Base-by-base conservation (phyloP, 2,113 vertebrate genomes). In the Hippocampus zosterae region DNA sequence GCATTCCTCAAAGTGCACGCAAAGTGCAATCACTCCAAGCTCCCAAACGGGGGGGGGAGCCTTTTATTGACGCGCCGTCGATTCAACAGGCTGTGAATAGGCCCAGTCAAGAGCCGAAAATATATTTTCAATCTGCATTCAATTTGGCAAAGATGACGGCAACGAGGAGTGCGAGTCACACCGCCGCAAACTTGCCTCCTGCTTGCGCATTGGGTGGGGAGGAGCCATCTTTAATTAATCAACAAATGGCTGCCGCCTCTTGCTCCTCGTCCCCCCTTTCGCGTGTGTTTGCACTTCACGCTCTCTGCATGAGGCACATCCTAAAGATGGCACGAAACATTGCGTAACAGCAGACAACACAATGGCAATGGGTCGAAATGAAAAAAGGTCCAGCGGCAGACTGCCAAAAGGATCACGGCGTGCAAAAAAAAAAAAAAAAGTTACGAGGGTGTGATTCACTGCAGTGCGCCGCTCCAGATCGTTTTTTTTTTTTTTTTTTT, bases 61-160 rank as follows among this genome's bases (percentile, higher is more conserved):
- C 74, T 79, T 90, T 96, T 94, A 95, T 95, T 96, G 89, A 88
- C 87, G 94, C 95, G 92, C 93, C 62, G 60, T 92, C 92, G 92
- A 94, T 89, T 89, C 87, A 94, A 92, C 87, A 89, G 92, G 93
- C 92, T 90, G 92, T 93, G 94, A 94, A 93, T 94, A 93, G 92
- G 93, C 92, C 91, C 93, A 96, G 96, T 98, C 95, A 96, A 98
- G 95, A 95, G 94, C 92, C 91, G 93, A 94, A 93, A 94, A 97
- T 95, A 96, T 94, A 94, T 95, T 96, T 95, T 96, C 94, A 98
- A 94, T 96, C 93, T 92, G 94, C 95, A 95, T 95, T 96, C 93
- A 95, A 96, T 96, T 96, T 98, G 94, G 94, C 93, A 94, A 95
- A 95, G 95, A 97, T 95, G 93, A 92, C 93, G 81, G 91, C 93